Evolutionary conservation across 35 echinoderm and acorn worm genomes (phyloP).

Genomic region (Heliocidaris tuberculata): DNA sequence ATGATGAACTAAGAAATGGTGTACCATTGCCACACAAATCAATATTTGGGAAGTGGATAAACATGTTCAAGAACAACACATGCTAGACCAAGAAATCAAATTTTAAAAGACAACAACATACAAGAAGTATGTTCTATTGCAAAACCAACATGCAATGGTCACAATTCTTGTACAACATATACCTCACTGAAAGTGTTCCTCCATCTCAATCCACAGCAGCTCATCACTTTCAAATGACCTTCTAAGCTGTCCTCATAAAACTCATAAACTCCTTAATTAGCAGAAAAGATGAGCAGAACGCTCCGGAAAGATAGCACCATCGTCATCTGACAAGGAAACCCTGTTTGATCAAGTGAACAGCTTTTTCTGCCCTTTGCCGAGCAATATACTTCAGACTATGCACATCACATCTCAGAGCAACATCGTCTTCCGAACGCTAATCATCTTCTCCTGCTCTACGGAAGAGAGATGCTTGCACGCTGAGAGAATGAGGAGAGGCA

Average conservation of each 20-base stretch:
- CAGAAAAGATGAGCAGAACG: background rate
- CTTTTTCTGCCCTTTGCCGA: background rate
- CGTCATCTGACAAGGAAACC: background rate
- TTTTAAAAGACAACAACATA: background rate
- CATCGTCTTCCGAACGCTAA: slow-evolving; percentile 21
- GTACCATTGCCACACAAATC: no score
- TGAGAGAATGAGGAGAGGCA: slow-evolving; percentile 7
- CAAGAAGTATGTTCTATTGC: background rate
- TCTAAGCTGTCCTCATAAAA: slow-evolving; percentile 15
- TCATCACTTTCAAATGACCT: slow-evolving; percentile 1
- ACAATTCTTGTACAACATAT: background rate
- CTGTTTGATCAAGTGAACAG: slow-evolving; percentile 26
- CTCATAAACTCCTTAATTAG: slow-evolving; percentile 36
- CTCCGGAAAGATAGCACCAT: background rate
- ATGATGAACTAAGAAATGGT: no score
- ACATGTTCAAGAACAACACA: background rate
- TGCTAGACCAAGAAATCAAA: background rate
- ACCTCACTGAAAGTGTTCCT: background rate
- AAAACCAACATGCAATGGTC: background rate
- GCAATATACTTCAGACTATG: slow-evolving; percentile 19
- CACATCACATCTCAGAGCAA: slow-evolving; percentile 11
- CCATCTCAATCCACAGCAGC: background rate
- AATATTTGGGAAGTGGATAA: no score
- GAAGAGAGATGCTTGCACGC: background rate
- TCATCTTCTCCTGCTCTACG: slow-evolving; percentile 7